Percentiles rank a stretch among this genome's conserved stretches.
phyloP scores from a whole-genome alignment of 2,888 invertebrate genomes.

The Disparrhopalites patrizii region DNA sequence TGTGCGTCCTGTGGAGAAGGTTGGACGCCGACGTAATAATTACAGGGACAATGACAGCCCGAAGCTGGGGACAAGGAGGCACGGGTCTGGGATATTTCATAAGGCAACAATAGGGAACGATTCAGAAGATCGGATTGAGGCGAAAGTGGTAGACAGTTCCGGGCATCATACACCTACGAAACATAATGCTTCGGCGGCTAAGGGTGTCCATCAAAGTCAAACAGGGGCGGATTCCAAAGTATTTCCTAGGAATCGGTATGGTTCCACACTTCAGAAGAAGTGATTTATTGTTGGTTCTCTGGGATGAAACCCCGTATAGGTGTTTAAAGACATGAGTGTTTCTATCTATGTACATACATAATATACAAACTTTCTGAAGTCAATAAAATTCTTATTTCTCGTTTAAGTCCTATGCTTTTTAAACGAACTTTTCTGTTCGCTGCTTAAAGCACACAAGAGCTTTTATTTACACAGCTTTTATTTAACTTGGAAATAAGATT shows the following conservation, averaged over 20 bases:
- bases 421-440: too few species aligned
- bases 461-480: too few species aligned
- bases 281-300: too few species aligned
- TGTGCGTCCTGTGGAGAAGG: not conserved
- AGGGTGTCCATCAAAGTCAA: not conserved
- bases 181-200: not conserved
- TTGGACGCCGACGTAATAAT: not conserved
- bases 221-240: slow-evolving; percentile 17
- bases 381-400: too few species aligned
- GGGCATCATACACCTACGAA: not conserved
- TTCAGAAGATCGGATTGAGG: not conserved
- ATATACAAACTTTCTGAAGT: too few species aligned
- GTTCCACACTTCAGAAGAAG: not conserved
- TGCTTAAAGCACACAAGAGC: too few species aligned
- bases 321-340: too few species aligned
- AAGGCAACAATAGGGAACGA: not conserved
- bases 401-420: too few species aligned
- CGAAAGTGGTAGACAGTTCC: not conserved
- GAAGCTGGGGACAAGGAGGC: not conserved
- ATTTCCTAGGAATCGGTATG: slow-evolving; percentile 23
- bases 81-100: too few species aligned
- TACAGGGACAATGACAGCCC: not conserved
- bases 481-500: too few species aligned
- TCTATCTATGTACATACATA: too few species aligned
- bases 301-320: too few species aligned